Percentiles rank a stretch among this genome's conserved stretches.
Evolutionary conservation across 2,797 vertebrate species (phyloP).

Genomic region (Yasuhikotakia modesta): DNA sequence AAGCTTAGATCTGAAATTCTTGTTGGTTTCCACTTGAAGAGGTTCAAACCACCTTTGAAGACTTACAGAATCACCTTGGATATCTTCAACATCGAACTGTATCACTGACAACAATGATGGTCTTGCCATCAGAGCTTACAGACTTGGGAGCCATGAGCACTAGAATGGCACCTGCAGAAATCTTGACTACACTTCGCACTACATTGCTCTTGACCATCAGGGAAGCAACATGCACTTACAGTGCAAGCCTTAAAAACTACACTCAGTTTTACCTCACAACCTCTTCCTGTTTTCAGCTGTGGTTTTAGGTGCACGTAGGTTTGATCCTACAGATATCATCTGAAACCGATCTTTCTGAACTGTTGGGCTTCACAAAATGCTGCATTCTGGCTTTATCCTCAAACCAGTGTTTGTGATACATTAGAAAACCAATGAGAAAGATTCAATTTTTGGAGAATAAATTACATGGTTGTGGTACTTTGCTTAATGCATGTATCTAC

Average conservation of each 20-base stretch:
- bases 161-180: slow-evolving; percentile 33
- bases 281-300: slow-evolving; percentile 27
- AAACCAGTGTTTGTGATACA: slow-evolving; percentile 65
- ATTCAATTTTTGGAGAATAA: slow-evolving; percentile 47
- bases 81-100: not conserved
- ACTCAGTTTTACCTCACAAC: slow-evolving; percentile 52
- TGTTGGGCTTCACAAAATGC: slow-evolving; percentile 68
- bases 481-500: slow-evolving; percentile 72
- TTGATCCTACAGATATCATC: slow-evolving; percentile 25
- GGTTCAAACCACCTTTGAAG: not conserved
- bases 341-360: slow-evolving; percentile 39
- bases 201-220: slow-evolving; percentile 71
- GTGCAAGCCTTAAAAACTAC: slow-evolving; percentile 77
- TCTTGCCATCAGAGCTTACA: not conserved
- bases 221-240: slow-evolving; percentile 72
- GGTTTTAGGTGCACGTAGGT: slow-evolving; percentile 17
- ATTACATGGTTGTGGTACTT: slow-evolving; percentile 61
- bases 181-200: slow-evolving; percentile 62
- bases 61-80: not conserved
- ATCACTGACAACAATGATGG: not conserved
- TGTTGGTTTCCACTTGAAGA: not conserved
- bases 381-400: slow-evolving; percentile 64
- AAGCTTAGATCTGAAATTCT: not conserved
- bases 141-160: slow-evolving; percentile 16
- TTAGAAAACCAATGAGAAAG: slow-evolving; percentile 57